Conservation (phyloP, 2,797 vertebrate species). For the Eulemur mongoz region DNA sequence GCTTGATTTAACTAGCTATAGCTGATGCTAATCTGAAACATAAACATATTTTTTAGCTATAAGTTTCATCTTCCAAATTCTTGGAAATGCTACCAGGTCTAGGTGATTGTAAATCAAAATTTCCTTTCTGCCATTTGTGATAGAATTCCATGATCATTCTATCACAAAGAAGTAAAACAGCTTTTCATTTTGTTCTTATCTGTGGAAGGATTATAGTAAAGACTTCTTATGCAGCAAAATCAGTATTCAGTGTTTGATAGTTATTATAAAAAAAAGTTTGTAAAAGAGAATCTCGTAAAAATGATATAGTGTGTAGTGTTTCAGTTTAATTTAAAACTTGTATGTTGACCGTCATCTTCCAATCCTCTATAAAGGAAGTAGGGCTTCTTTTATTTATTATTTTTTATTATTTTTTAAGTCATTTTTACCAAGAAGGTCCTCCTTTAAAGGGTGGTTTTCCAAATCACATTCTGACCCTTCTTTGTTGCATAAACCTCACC, state of each 20-base stretch:
- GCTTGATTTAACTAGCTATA: neutral
- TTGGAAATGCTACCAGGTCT: neutral
- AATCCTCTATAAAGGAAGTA: neutral
- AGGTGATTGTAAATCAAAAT: neutral
- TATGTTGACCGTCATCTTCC: neutral
- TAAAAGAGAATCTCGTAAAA: neutral
- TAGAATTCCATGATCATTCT: neutral
- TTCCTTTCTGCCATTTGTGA: neutral
- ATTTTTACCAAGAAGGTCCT: neutral
- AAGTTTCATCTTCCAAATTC: constrained; percentile 13
- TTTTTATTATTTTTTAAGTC: neutral
- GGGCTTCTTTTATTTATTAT: neutral
- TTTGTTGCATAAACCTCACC: neutral
- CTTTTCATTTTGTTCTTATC: constrained; percentile 19
- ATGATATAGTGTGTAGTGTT: neutral
- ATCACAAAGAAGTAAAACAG: neutral
- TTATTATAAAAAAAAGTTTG: neutral
- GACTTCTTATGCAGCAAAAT: neutral
- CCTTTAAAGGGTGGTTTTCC: neutral
- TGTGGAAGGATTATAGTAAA: neutral
- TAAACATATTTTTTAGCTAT: neutral
- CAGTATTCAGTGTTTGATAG: neutral
- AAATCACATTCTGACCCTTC: neutral
- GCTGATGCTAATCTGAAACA: neutral
- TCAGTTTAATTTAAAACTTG: neutral